These are phyloP conservation scores for Meandrusa payeni DNA, from an alignment of 2,888 invertebrate species.

Conservation along the genomic window DNA sequence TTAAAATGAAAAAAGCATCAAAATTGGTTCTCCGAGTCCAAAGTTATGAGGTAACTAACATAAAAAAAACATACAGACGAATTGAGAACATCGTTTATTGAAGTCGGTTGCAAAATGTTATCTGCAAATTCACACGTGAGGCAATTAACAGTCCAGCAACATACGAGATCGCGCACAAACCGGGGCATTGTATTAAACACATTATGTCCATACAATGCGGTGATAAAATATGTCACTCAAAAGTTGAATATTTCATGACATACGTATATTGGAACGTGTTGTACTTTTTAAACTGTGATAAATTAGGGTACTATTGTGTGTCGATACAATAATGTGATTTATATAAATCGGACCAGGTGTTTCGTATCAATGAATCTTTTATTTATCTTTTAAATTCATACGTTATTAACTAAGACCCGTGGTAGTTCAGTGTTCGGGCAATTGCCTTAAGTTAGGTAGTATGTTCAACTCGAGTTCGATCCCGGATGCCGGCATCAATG, in stretches of 20 bases:
- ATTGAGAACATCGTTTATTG: no score
- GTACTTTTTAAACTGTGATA: conserved; percentile 18
- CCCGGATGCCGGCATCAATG: no score
- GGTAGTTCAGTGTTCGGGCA: no score
- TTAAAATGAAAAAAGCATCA: no score
- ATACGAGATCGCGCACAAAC: conserved; percentile 11
- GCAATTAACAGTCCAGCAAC: conserved; percentile 15
- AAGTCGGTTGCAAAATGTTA: no score
- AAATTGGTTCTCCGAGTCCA: no score
- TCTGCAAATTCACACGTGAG: conserved; percentile 9
- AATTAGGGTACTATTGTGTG: conserved; percentile 22
- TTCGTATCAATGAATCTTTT: conserved; percentile 6
- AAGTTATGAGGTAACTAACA: no score
- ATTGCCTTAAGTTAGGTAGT: no score
- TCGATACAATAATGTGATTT: conserved; percentile 9
- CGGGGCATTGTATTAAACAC: conserved; percentile 22
- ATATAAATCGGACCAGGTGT: conserved; percentile 18
- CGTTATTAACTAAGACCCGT: no score
- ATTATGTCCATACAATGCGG: conserved; percentile 22
- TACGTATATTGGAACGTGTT: conserved; percentile 11
- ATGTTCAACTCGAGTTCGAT: no score
- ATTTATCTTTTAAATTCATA: no score
- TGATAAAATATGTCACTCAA: conserved; percentile 25
- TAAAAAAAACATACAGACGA: no score
- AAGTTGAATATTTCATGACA: conserved; percentile 23